phyloP scores from a whole-genome alignment of 1,140 invertebrate species.

The Arctopsyche grandis region DNA sequence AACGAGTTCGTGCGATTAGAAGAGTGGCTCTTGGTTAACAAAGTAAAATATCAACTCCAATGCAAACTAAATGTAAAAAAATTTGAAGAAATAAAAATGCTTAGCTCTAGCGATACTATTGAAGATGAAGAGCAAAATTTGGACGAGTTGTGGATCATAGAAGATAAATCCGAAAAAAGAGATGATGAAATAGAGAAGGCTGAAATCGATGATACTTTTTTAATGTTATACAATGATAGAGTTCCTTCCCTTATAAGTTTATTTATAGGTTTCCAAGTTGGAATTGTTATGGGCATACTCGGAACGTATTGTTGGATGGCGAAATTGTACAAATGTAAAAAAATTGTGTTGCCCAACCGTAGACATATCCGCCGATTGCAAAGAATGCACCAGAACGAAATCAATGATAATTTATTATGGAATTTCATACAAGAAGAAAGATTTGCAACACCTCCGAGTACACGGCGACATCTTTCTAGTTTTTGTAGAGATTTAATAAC shows the following conservation, averaged over 20 bases:
- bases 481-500: conserved; percentile 32
- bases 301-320: conserved; percentile 62
- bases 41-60: conserved; percentile 53
- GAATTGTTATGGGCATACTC: conserved; percentile 61
- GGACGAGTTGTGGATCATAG: conserved; percentile 60
- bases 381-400: not conserved
- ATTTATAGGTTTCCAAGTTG: conserved; percentile 61
- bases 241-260: conserved; percentile 62
- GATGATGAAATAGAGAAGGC: conserved; percentile 24
- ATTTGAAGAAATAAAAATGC: conserved; percentile 63
- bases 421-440: conserved; percentile 57
- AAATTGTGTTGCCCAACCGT: conserved; percentile 54
- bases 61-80: conserved; percentile 55
- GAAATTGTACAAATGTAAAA: conserved; percentile 58
- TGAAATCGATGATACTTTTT: conserved; percentile 56
- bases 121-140: conserved; percentile 55
- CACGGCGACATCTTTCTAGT: conserved; percentile 58
- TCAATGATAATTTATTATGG: conserved; percentile 55
- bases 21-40: conserved; percentile 59
- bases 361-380: conserved; percentile 49
- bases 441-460: conserved; percentile 60
- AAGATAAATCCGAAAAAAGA: conserved; percentile 50
- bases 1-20: conserved; percentile 59
- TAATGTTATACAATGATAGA: conserved; percentile 61
- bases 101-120: conserved; percentile 54